These are phyloP conservation scores for Metallyticus violacea DNA, from an alignment of 2,888 invertebrate genomes.

Conservation along the genomic window DNA sequence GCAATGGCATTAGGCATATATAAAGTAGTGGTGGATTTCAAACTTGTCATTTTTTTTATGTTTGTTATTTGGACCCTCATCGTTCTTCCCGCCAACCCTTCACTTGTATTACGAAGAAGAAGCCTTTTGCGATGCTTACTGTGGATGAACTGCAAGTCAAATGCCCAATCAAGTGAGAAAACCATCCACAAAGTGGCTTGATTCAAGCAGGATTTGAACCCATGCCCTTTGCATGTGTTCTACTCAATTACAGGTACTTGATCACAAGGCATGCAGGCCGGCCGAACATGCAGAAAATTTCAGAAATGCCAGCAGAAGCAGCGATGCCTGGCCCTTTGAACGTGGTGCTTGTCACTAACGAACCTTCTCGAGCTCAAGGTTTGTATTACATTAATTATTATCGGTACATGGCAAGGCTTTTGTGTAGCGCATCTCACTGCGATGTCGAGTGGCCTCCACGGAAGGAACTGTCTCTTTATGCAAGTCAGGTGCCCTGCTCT, in stretches of 20 bases:
- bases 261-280: neutral
- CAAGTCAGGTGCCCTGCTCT: neutral
- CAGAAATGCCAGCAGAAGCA: neutral
- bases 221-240: neutral
- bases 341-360: neutral
- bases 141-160: too few relatives aligned
- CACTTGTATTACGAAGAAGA: too few relatives aligned
- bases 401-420: neutral
- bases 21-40: too few relatives aligned
- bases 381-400: neutral
- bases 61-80: too few relatives aligned
- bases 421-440: neutral
- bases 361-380: neutral
- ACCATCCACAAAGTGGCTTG: neutral
- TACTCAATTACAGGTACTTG: neutral
- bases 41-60: too few relatives aligned
- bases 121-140: too few relatives aligned
- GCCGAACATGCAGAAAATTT: neutral
- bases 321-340: neutral
- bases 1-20: too few relatives aligned
- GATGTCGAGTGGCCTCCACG: neutral
- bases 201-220: neutral
- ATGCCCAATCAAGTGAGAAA: too few relatives aligned
- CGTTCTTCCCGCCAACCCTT: too few relatives aligned
- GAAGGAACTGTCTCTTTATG: neutral